Evolutionary conservation across 2,797 vertebrate genomes (phyloP), one percentile per base, ranked within the genome.

Genomic region (Gymnoscopelus braueri): DNA sequence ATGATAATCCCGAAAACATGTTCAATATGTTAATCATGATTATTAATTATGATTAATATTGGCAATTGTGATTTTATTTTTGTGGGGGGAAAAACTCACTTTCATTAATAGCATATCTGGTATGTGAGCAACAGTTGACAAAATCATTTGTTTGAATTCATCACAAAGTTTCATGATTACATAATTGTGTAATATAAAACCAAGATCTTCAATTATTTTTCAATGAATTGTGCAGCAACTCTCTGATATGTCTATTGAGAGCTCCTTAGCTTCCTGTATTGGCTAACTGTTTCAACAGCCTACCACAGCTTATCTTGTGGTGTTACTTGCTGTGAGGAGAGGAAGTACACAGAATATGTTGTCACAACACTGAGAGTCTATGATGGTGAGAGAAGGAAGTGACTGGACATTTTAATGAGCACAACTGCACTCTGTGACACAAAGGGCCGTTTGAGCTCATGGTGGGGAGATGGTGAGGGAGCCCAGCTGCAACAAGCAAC

Each of bases 381-480:
- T 59, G 55, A 74, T 29, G 23, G 49, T 51, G 4, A 53, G 32
- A 32, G 49, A 69, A 62, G 62, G 67, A 65, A 81, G 23, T 26
- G 44, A 70, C 52, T 66, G 12, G 47, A 57, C 64, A 57, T 26
- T 56, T 57, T 66, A 66, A 66, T 29, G 44, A 66, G 54, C 32
- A 24, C 8, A 6, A 14, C 63, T 56, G 63, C 64, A 49, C 19
- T 57, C 47, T 53, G 61, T 44, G 62, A 67, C 24, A 71, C 60
- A 63, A 74, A 67, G 13, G 26, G 61, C 10, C 48, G 24, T 54
- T 75, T 75, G 15, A 67, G 66, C 14, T 59, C 7, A 39, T 3
- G 50, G 50, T 13, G 50, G 57, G 14, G 8, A 44, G 39, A 44
- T 10, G 15, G 8, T 44, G 10, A 60, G 4, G n/a, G 32, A 60